Evolutionary conservation across 2,888 invertebrate genomes (phyloP), one percentile per base, ranked within the genome.

Genomic region (Polyommatus icarus): DNA sequence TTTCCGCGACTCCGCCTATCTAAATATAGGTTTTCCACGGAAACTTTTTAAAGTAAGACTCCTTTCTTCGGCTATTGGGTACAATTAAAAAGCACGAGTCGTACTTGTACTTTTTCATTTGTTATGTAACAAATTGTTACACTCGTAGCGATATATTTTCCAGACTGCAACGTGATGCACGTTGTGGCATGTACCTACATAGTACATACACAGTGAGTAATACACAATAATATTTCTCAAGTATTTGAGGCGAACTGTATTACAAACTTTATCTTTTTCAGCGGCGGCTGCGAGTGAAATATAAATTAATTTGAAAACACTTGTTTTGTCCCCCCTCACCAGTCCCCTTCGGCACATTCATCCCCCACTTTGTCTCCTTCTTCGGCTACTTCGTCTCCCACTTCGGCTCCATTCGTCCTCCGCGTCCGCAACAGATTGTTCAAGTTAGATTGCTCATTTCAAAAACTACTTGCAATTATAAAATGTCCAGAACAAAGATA

Each of bases 271-370:
- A 67, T 67, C 67, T 67, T 32, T 67, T 67, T 67, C 67, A 67
- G 67, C 67, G 67, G 12, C 67, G 67, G 67, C 67, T 67, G 67
- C 32, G 67, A 67, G 67, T 32, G 67, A 67, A 67, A 67, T 67
- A 67, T 67, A 67, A 67, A 67, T 67, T 67, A 67, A 67, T 67
- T 67, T 67, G 18, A 67, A 67, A 67, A 67, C 67, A 67, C 67
- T 67, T 67, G 67, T 67, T 67, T 32, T 67, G 29, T 67, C 12
- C 61, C 61, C 61, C 61, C 61, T 24, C 61, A n/a, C n/a, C n/a
- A n/a, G 18, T 18, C 54, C 57, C 7, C 40, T 40, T 59, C 61
- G 57, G 10, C 24, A 12, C 24, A 0, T 59, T 36, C 36, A 8
- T 36, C 36, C 10, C 40, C 40, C 59, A 5, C 12, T 50, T 32